Evolutionary conservation across 1,140 invertebrate genomes (phyloP).

Genomic region (Apis florea): DNA sequence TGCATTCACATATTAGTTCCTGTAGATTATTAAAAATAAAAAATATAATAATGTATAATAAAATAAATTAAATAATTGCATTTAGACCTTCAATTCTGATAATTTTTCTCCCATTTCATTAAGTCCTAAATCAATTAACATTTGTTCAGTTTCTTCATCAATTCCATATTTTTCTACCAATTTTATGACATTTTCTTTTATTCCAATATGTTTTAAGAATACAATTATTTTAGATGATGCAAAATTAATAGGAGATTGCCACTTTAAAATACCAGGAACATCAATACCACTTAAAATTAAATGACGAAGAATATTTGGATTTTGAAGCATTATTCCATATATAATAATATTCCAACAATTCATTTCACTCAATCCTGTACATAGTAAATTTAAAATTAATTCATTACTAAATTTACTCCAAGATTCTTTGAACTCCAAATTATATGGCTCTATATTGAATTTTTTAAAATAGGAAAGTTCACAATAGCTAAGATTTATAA

Average conservation of each 20-base stretch:
- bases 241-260: conserved; percentile 33
- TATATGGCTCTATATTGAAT: conserved; percentile 35
- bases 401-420: conserved; percentile 29
- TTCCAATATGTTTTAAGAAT: conserved; percentile 52
- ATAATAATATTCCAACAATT: conserved; percentile 51
- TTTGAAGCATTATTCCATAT: conserved; percentile 51
- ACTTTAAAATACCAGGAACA: conserved; percentile 57
- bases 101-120: conserved; percentile 29
- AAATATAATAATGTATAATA: not conserved
- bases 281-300: conserved; percentile 53
- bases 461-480: conserved; percentile 50
- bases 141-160: conserved; percentile 49
- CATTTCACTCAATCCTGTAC: conserved; percentile 39
- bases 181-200: conserved; percentile 44
- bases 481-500: conserved; percentile 37
- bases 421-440: conserved; percentile 11
- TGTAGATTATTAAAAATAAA: not conserved
- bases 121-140: conserved; percentile 55
- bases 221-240: conserved; percentile 30
- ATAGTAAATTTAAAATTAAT: conserved; percentile 51
- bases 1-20: conserved; percentile 45
- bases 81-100: conserved; percentile 2
- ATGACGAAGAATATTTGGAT: conserved; percentile 23
- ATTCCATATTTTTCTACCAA: conserved; percentile 53
- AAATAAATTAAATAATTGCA: conserved; percentile 15